Percentiles rank a stretch among this genome's conserved stretches.
Conservation (phyloP, 1,140 invertebrate species). For the Drosophila orosa region DNA sequence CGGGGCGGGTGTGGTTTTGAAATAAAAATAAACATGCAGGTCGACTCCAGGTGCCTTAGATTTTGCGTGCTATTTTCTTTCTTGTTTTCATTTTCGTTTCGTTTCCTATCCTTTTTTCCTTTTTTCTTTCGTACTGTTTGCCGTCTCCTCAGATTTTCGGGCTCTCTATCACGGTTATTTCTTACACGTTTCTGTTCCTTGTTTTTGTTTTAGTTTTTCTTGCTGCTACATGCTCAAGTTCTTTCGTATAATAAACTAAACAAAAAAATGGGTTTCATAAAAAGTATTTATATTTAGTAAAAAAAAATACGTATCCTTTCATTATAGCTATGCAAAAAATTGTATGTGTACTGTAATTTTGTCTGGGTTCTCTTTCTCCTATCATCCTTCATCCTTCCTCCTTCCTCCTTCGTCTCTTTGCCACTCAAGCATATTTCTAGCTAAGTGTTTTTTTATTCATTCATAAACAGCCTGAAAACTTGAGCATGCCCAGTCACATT, state of each 20-base stretch:
- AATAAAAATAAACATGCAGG: not conserved
- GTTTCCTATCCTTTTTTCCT: not conserved
- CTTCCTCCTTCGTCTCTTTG: not conserved
- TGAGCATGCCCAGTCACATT: conserved; percentile 45
- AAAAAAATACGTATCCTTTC: conserved; percentile 42
- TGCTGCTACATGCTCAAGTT: conserved; percentile 50
- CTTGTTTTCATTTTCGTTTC: conserved; percentile 12
- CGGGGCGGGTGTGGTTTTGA: not conserved
- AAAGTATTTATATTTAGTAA: conserved; percentile 40
- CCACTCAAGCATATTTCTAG: conserved; percentile 17
- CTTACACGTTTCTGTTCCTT: conserved; percentile 36
- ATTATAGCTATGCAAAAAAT: conserved; percentile 55
- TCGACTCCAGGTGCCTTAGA: conserved; percentile 10
- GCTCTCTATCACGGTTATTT: conserved; percentile 51
- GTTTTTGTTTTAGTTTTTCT: conserved; percentile 24
- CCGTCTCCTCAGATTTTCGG: conserved; percentile 35
- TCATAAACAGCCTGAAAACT: conserved; percentile 54
- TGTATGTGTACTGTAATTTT: conserved; percentile 35
- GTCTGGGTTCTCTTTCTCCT: conserved; percentile 47
- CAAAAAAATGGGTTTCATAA: conserved; percentile 45
- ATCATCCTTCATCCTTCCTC: not conserved
- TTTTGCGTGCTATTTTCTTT: conserved; percentile 35
- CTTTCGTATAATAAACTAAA: conserved; percentile 36
- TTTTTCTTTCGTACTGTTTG: conserved; percentile 13
- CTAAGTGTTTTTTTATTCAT: conserved; percentile 32